Conservation (phyloP, 2,888 invertebrate species). For the Apoderus coryli region DNA sequence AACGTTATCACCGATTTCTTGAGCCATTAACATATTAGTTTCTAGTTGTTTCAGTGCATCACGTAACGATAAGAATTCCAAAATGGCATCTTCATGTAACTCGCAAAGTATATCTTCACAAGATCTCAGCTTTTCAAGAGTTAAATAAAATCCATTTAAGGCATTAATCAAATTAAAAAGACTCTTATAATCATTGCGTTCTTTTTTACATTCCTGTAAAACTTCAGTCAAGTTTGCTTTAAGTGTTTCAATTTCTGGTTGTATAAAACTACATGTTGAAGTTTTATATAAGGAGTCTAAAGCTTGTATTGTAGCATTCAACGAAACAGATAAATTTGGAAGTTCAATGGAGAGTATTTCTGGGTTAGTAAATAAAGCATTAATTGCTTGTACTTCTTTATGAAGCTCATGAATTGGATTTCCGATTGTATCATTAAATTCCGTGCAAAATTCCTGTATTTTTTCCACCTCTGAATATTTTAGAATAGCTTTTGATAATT, state of each 20-base stretch:
- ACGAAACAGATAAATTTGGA: conserved; percentile 12
- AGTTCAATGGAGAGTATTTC: conserved; percentile 18
- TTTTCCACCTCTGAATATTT: not conserved
- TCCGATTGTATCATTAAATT: too few species aligned
- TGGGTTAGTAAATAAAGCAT: conserved; percentile 15
- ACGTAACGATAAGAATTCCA: conserved; percentile 12
- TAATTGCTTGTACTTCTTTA: conserved; percentile 12
- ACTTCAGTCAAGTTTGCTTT: conserved; percentile 11
- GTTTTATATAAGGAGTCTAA: not conserved
- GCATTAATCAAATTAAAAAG: conserved; percentile 14
- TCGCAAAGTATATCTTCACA: conserved; percentile 10
- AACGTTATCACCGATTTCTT: conserved; percentile 18
- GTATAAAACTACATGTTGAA: not conserved
- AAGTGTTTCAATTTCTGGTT: conserved; percentile 8
- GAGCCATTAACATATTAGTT: conserved; percentile 16
- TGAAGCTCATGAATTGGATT: too few species aligned
- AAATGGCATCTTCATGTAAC: conserved; percentile 10
- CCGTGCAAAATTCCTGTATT: too few species aligned
- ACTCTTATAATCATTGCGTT: conserved; percentile 19
- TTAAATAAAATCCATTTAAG: conserved; percentile 9
- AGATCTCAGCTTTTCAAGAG: conserved; percentile 8
- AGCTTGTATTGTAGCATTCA: not conserved
- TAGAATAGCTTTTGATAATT: not conserved
- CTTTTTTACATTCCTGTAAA: conserved; percentile 17
- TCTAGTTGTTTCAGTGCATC: conserved; percentile 15